Conservation (phyloP, 2,888 invertebrate species). For the Fragum sueziense region DNA sequence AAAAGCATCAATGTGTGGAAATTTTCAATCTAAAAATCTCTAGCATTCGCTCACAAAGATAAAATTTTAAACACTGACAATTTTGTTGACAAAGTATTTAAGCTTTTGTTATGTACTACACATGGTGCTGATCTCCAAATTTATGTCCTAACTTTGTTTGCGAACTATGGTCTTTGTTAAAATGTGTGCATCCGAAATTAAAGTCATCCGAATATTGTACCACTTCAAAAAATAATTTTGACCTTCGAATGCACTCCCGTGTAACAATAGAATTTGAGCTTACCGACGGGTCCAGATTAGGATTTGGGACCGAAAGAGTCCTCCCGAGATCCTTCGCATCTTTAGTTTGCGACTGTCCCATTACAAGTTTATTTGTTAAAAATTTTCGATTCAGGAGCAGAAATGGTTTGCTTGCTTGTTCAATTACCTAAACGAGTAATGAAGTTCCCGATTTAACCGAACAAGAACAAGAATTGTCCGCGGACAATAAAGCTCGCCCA, state of each 20-base stretch:
- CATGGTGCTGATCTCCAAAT: not conserved
- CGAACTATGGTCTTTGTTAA: not conserved
- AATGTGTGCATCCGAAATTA: not conserved
- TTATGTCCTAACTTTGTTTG: not conserved
- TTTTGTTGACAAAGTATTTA: not conserved
- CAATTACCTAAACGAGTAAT: too few relatives aligned
- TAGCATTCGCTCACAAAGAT: too few relatives aligned
- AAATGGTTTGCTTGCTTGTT: too few relatives aligned
- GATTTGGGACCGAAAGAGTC: slow-evolving; percentile 11
- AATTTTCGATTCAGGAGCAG: too few relatives aligned
- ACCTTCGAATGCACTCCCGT: not conserved
- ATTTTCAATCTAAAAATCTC: too few relatives aligned
- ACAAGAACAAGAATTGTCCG: too few relatives aligned
- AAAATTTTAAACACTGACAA: too few relatives aligned
- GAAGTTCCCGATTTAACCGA: too few relatives aligned
- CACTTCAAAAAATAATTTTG: not conserved
- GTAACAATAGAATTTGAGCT: not conserved
- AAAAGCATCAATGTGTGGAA: too few relatives aligned
- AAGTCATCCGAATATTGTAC: not conserved
- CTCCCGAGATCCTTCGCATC: not conserved
- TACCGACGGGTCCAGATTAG: slow-evolving; percentile 16
- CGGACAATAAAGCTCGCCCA: too few relatives aligned
- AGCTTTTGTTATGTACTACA: not conserved
- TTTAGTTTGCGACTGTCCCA: slow-evolving; percentile 14
- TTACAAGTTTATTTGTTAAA: too few relatives aligned